Conservation (phyloP, 2,888 invertebrate genomes). For the Callyntrura guangdongensis region DNA sequence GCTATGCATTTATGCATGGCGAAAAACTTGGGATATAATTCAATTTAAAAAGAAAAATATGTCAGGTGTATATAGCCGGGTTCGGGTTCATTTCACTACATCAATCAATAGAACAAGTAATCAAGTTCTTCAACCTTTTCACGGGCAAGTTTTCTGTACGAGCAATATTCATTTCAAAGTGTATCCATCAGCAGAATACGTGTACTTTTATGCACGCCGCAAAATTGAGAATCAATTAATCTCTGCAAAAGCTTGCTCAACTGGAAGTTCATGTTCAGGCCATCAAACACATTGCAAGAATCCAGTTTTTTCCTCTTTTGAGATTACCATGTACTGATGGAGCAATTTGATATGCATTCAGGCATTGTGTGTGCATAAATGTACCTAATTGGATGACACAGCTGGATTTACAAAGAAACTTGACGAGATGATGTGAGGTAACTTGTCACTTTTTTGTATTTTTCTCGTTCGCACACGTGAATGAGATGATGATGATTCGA, state of each 20-base stretch:
- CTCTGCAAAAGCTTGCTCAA: constrained; percentile 45
- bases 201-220: background rate
- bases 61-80: no score
- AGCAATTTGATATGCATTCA: constrained; percentile 17
- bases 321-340: background rate
- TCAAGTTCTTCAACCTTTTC: constrained; percentile 69
- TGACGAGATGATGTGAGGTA: background rate
- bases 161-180: constrained; percentile 13
- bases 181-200: background rate
- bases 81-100: constrained; percentile 20
- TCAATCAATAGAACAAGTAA: constrained; percentile 51
- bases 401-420: constrained; percentile 20
- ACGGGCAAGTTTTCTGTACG: background rate
- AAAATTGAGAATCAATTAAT: constrained; percentile 52
- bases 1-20: background rate
- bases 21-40: background rate
- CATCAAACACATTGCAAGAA: constrained; percentile 13
- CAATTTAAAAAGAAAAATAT: background rate
- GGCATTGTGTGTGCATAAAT: background rate
- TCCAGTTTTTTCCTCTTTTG: constrained; percentile 35
- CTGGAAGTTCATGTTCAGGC: constrained; percentile 30
- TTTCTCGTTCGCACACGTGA: background rate
- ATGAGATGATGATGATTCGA: constrained; percentile 29
- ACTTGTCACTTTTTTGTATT: background rate
- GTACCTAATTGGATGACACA: constrained; percentile 20